phyloP scores from a whole-genome alignment of 35 echinoderm and acorn worm species.

The Lytechinus variegatus region DNA sequence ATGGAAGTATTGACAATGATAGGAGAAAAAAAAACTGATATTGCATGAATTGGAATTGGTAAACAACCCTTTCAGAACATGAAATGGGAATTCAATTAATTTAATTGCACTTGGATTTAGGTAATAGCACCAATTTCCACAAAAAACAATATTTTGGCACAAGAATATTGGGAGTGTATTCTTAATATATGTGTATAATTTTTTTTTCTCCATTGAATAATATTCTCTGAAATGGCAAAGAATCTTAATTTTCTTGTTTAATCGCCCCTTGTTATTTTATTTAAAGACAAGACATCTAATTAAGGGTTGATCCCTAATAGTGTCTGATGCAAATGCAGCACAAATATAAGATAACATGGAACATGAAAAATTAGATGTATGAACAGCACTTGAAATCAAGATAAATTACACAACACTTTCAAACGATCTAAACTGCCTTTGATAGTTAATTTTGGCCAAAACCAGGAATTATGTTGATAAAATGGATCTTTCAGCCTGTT shows the following conservation, averaged over 20 bases:
- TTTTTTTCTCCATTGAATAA: background rate
- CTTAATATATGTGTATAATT: background rate
- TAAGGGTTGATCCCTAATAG: background rate
- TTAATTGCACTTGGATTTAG: background rate
- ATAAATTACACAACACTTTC: background rate
- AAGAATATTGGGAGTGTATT: background rate
- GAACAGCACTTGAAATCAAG: background rate
- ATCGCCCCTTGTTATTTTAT: background rate
- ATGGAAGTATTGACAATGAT: background rate
- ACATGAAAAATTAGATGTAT: background rate
- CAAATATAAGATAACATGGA: background rate
- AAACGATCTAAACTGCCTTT: background rate
- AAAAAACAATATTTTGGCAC: background rate
- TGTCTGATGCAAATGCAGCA: background rate
- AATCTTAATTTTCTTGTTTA: background rate
- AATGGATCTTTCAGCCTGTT: background rate
- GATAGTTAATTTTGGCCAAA: background rate
- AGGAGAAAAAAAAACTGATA: background rate
- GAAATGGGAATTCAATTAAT: background rate
- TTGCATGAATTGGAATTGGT: constrained; percentile 3
- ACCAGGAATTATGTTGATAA: too few relatives aligned
- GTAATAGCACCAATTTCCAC: background rate
- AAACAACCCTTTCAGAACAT: background rate
- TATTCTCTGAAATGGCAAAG: background rate
- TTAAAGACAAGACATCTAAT: background rate